Conservation (phyloP, 2,888 invertebrate genomes). For the Dicyrtoma fusca region DNA sequence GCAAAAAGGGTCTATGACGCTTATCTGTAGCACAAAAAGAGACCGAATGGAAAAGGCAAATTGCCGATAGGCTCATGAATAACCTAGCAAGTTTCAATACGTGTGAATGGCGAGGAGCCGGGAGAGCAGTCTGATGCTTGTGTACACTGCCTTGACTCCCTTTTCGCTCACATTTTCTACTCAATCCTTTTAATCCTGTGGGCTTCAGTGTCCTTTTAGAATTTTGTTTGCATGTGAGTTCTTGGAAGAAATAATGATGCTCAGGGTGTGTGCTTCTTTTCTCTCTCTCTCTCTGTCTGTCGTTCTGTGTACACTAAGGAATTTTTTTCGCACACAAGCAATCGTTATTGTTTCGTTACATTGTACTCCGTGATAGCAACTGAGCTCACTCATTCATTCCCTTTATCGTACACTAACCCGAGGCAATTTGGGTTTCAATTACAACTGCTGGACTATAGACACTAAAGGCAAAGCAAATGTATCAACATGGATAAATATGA, state of each 20-base stretch:
- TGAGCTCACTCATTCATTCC: too few relatives aligned
- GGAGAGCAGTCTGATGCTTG: not conserved
- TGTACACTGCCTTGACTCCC: conserved; percentile 2
- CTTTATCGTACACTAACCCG: too few relatives aligned
- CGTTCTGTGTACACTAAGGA: too few relatives aligned
- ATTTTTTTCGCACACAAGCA: conserved; percentile 1
- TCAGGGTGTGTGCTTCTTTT: too few relatives aligned
- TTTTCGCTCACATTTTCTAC: not conserved
- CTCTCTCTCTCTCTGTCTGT: too few relatives aligned
- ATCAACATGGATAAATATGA: conserved; percentile 18
- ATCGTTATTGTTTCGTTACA: not conserved
- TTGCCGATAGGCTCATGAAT: too few relatives aligned
- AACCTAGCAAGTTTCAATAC: not conserved
- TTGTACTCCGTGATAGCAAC: too few relatives aligned
- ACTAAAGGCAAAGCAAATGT: not conserved
- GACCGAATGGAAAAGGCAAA: too few relatives aligned
- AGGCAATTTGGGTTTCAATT: conserved; percentile 4
- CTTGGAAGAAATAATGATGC: not conserved
- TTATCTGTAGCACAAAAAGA: too few relatives aligned
- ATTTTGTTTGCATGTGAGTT: not conserved
- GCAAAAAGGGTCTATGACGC: too few relatives aligned
- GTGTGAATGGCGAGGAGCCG: not conserved
- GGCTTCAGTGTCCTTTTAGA: not conserved
- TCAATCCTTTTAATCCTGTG: conserved; percentile 1
- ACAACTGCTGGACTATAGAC: too few relatives aligned